These are phyloP conservation scores for Tenrec ecaudatus DNA, from an alignment of 2,113 vertebrate genomes.

Conservation along the genomic window DNA sequence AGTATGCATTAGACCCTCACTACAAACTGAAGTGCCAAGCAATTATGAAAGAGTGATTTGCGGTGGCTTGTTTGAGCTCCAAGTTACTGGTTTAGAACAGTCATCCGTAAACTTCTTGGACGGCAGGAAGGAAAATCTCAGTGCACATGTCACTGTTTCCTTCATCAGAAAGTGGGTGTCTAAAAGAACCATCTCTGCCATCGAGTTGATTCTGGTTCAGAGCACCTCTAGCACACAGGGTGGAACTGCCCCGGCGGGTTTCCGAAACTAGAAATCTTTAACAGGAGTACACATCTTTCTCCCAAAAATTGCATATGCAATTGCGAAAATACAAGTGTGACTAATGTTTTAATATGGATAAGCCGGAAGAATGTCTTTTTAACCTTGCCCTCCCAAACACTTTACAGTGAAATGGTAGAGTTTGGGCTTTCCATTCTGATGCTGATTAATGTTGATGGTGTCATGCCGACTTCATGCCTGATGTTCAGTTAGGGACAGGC, in stretches of 20 bases:
- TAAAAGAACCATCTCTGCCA: too few species aligned
- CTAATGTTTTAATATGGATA: constrained; percentile 6
- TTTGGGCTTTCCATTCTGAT: neutral
- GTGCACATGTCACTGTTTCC: neutral
- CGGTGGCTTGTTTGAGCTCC: neutral
- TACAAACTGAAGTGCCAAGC: neutral
- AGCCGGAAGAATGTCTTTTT: neutral
- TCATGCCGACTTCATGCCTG: neutral
- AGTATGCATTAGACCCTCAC: neutral
- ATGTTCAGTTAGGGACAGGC: neutral
- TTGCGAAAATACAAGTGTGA: neutral
- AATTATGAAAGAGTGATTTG: neutral
- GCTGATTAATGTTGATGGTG: neutral
- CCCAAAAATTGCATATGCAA: too few species aligned
- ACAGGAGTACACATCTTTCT: too few species aligned
- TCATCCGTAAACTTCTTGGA: neutral
- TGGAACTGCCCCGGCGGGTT: too few species aligned
- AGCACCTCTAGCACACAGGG: too few species aligned
- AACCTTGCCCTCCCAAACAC: neutral
- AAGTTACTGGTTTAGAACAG: neutral
- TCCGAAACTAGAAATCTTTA: too few species aligned
- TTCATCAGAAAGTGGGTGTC: neutral
- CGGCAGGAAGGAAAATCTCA: neutral
- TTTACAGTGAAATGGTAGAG: neutral
- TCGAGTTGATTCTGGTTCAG: too few species aligned